Evolutionary conservation across 2,797 vertebrate species (phyloP), one percentile per base, ranked within the genome.

Genomic region (Holocentrus rufus): DNA sequence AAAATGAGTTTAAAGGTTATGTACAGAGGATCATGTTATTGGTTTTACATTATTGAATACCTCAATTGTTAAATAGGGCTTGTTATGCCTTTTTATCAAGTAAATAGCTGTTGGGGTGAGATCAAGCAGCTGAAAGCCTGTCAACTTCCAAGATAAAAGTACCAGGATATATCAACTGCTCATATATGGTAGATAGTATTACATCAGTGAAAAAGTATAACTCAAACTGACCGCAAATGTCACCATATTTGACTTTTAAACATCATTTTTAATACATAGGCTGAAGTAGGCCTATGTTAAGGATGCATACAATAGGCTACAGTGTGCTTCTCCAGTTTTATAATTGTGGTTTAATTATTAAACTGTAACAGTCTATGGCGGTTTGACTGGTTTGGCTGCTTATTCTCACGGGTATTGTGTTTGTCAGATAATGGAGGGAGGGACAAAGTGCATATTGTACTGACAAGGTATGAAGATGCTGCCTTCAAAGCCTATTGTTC

Each of bases 361-460:
- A 56, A 30, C 15, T 13, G 31, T 50, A 18, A 6, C 15, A 3
- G 30, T 56, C 18, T 18, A 7, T 31, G 17, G 20, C 39, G 17
- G 30, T 30, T 39, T 31, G 66, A 52, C 30, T 30, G 20, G 49
- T 56, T 8, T 58, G 49, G 71, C 82, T 81, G 74, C 65, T 65
- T 86, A 53, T 82, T 84, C 66, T 80, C 13, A 57, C 50, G 1
- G 53, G 68, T 62, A 44, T 76, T 30, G 46, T 64, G 46, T 77
- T 60, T 15, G 27, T 14, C 42, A 62, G 49, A 52, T 79, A n/a
- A n/a, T n/a, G n/a, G n/a, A n/a, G 59, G 61, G 22, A 25, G 56
- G 69, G 62, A 56, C 66, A 68, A 68, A 75, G 22, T 57, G 62
- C 44, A 73, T 74, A 76, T 84, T 93, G 89, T 82, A 89, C 89